phyloP scores from a whole-genome alignment of 2,888 invertebrate species.

The Aquatica leii region DNA sequence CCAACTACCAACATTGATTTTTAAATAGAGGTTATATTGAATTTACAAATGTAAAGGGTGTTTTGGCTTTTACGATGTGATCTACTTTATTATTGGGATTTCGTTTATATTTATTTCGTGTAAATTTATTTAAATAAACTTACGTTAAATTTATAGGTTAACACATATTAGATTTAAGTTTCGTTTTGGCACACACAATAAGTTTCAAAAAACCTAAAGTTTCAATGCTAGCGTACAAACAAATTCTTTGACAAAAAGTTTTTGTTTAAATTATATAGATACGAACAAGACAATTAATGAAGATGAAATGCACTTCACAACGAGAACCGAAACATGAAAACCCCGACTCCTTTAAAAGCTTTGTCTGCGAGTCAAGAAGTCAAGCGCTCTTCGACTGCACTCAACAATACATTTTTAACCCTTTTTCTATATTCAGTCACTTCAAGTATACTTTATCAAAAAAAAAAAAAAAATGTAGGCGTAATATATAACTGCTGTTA shows the following conservation, averaged over 20 bases:
- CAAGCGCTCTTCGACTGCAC: constrained; percentile 23
- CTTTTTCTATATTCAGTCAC: constrained; percentile 25
- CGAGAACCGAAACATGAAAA: constrained; percentile 27
- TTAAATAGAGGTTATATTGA: too few relatives aligned
- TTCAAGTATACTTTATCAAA: constrained; percentile 20
- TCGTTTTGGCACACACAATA: neutral
- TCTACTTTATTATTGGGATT: too few relatives aligned
- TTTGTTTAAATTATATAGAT: too few relatives aligned
- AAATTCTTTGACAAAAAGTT: neutral
- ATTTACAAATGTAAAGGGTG: too few relatives aligned
- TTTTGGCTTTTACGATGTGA: too few relatives aligned
- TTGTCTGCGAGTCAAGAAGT: constrained; percentile 30
- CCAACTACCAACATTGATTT: too few relatives aligned
- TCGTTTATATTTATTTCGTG: too few relatives aligned
- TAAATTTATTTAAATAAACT: too few relatives aligned
- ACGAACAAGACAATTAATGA: constrained; percentile 1
- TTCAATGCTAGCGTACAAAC: neutral
- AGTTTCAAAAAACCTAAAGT: neutral
- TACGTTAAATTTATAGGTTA: neutral
- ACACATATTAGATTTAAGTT: neutral
- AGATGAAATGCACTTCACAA: constrained; percentile 19
- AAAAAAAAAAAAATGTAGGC: neutral
- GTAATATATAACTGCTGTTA: neutral
- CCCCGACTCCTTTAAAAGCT: constrained; percentile 30
- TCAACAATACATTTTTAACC: constrained; percentile 27